A percentile compares a stretch with the other conserved stretches of the same genome.
phyloP scores from a whole-genome alignment of 2,113 vertebrate species.

The Oncorhynchus mykiss region DNA sequence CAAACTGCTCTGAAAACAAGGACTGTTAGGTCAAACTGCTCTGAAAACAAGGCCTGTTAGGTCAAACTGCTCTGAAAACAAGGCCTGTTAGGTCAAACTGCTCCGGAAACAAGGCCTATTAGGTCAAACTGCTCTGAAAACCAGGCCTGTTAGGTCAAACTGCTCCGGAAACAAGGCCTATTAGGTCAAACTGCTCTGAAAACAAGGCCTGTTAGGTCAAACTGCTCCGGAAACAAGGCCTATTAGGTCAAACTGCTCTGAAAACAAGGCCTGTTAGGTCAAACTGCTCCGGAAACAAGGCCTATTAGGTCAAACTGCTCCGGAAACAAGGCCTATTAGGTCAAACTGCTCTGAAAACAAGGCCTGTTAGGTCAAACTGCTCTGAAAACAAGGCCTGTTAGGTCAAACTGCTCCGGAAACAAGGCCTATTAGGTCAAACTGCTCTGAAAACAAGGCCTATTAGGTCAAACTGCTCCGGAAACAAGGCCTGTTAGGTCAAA shows the following conservation, averaged over 20 bases:
- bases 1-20: no score
- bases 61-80: neutral
- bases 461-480: neutral
- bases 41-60: conserved; percentile 9
- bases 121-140: neutral
- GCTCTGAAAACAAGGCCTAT: neutral
- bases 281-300: neutral
- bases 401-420: neutral
- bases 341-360: no score
- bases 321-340: conserved; percentile 17
- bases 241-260: conserved; percentile 6
- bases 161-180: neutral
- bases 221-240: neutral
- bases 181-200: conserved; percentile 3
- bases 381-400: conserved; percentile 8
- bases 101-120: conserved; percentile 5
- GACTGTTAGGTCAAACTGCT: conserved; percentile 18
- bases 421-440: conserved; percentile 17
- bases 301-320: conserved; percentile 11
- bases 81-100: conserved; percentile 18
- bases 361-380: conserved; percentile 18
- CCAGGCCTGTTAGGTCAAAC: conserved; percentile 17
- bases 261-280: conserved; percentile 17
- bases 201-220: conserved; percentile 18
- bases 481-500: conserved; percentile 18